Evolutionary conservation across 2,113 vertebrate species (phyloP).

Genomic region (Cochlearius cochlearius): DNA sequence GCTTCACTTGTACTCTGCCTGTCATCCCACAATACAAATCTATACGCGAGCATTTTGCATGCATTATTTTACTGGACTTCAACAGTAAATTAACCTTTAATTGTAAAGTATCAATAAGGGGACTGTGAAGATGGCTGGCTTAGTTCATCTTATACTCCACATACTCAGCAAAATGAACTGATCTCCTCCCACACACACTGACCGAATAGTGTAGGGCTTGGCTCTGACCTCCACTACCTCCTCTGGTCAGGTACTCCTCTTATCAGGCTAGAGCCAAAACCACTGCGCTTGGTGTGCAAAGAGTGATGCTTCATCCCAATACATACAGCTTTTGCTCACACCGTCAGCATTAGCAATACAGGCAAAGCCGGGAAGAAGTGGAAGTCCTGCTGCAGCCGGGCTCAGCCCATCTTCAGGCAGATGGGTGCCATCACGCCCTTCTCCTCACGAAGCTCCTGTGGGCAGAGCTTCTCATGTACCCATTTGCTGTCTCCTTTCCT

Average conservation of each 20-base stretch:
- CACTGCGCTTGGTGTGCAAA: neutral
- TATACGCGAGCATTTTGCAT: neutral
- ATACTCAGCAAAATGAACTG: neutral
- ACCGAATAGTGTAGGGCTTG: rapidly evolving
- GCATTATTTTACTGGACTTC: neutral
- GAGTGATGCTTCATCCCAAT: neutral
- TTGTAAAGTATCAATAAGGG: neutral
- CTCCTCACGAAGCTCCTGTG: neutral
- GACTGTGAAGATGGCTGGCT: neutral
- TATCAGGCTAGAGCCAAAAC: neutral
- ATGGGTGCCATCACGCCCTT: neutral
- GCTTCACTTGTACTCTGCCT: neutral
- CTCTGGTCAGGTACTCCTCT: neutral
- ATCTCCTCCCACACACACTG: neutral
- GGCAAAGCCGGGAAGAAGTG: neutral
- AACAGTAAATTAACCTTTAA: neutral
- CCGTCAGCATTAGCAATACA: neutral
- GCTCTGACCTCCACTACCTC: neutral
- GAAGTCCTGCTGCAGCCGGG: neutral
- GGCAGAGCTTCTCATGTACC: neutral
- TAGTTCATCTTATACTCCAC: neutral
- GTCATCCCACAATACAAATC: neutral
- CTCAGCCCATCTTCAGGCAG: neutral
- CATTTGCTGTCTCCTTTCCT: neutral
- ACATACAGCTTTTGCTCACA: neutral